Evolutionary conservation across 92 coral and sea anemone species (phyloP).

Genomic region (Porites evermanni): DNA sequence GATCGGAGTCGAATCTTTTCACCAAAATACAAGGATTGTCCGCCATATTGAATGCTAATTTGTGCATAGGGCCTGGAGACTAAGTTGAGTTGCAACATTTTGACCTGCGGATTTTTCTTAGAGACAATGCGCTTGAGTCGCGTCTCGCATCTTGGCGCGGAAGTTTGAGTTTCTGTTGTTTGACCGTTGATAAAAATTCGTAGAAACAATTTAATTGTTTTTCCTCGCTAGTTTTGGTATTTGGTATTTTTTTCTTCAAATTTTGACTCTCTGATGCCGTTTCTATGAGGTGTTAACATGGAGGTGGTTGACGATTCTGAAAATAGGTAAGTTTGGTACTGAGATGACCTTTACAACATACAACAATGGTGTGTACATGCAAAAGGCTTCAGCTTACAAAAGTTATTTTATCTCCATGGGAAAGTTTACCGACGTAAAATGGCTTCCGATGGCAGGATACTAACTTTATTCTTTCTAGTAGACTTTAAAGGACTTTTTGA

Average conservation of each 20-base stretch:
- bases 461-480: no score
- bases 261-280: background rate
- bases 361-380: no score
- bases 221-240: background rate
- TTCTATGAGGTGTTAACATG: background rate
- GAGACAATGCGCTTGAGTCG: conserved; percentile 33
- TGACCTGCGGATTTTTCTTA: conserved; percentile 12
- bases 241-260: no score
- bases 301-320: conserved; percentile 33
- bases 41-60: conserved; percentile 59
- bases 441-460: no score
- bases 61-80: no score
- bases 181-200: conserved; percentile 10
- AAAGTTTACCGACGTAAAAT: no score
- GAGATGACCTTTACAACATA: background rate
- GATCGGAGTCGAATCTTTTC: conserved; percentile 28
- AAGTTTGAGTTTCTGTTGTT: conserved; percentile 61
- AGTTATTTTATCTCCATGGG: no score
- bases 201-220: background rate
- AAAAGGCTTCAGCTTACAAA: no score
- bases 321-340: conserved; percentile 21
- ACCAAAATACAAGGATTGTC: conserved; percentile 49
- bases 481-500: no score
- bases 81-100: conserved; percentile 1
- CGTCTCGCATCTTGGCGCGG: conserved; percentile 56